Base-by-base conservation (phyloP, 2,888 invertebrate species). In the Smittia aterrima region DNA sequence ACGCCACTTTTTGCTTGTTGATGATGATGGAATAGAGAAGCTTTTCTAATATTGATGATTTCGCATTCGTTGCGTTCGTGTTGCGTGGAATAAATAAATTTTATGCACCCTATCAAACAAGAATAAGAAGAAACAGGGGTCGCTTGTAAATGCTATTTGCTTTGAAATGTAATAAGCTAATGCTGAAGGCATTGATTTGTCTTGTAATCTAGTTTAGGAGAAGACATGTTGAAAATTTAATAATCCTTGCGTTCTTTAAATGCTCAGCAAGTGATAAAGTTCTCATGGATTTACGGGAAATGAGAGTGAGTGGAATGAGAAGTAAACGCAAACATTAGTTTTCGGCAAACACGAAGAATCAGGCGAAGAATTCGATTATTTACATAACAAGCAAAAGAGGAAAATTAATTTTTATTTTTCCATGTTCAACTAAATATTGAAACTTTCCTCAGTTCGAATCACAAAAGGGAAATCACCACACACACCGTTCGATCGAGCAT, bases 391-490 rank as follows among this genome's bases (percentile, higher is more conserved):
- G 9, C 13, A 20, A 58, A 58, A 58, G 11, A n/a, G n/a, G n/a
- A 58, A 58, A 58, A 53, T 53, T 58, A 58, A 18, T 58, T 58
- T 24, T n/a, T 53, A 18, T 53, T 53, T n/a, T 53, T n/a, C 53
- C 53, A 53, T n/a, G 16, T 20, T 20, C 58, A 16, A 16, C 16
- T 64, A 64, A 64, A 64, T 27, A 64, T 64, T 58, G 20, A 20
- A 58, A 22, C 4, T 22, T 58, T 58, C 20, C 13, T 64, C 64
- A 1, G 4, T 13, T 22, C 27, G 27, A 64, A 64, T 64, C 64
- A 64, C 27, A 64, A 20, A 27, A 64, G 64, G 64, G 64, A 64
- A 64, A 64, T 64, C 64, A 64, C 64, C 64, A 64, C 64, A 64
- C 64, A 24, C 27, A 58, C n/a, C 58, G 22, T 24, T n/a, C 64